phyloP scores from a whole-genome alignment of 2,797 vertebrate genomes.

The Gymnopithys bicolor region DNA sequence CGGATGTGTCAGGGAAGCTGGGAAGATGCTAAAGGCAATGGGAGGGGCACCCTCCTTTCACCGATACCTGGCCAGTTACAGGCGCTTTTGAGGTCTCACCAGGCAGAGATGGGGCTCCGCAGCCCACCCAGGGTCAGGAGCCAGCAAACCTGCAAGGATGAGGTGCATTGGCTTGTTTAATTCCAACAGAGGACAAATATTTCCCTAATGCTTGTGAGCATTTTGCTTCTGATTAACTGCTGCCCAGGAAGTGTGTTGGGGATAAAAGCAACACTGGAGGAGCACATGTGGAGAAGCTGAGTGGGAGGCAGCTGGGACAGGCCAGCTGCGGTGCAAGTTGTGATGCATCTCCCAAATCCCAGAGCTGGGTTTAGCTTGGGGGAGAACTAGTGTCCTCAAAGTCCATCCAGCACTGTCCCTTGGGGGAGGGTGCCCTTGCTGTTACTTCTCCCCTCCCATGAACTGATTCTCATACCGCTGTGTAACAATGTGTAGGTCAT shows the following conservation, averaged over 20 bases:
- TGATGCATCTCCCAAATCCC: background rate
- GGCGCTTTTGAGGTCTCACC: background rate
- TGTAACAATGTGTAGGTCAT: too few species aligned
- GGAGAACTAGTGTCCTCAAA: background rate
- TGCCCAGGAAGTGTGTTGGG: background rate
- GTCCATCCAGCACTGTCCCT: background rate
- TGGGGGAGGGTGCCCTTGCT: background rate
- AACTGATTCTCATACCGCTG: background rate
- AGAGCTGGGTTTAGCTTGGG: background rate
- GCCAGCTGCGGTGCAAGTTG: background rate
- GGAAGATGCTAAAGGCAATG: background rate
- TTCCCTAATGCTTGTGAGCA: background rate
- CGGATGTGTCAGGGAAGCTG: rapidly evolving
- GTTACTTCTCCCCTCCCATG: background rate
- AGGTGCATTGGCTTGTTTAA: background rate
- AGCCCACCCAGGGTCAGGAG: background rate
- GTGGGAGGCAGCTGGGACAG: background rate
- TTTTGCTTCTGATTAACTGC: background rate
- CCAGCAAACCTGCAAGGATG: background rate
- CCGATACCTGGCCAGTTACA: background rate
- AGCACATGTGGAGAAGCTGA: background rate
- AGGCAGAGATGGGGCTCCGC: background rate
- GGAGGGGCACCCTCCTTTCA: background rate
- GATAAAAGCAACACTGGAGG: background rate
- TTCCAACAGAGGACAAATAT: background rate